Evolutionary conservation across 2,797 vertebrate genomes (phyloP).

Genomic region (Catostomus latipinnis): DNA sequence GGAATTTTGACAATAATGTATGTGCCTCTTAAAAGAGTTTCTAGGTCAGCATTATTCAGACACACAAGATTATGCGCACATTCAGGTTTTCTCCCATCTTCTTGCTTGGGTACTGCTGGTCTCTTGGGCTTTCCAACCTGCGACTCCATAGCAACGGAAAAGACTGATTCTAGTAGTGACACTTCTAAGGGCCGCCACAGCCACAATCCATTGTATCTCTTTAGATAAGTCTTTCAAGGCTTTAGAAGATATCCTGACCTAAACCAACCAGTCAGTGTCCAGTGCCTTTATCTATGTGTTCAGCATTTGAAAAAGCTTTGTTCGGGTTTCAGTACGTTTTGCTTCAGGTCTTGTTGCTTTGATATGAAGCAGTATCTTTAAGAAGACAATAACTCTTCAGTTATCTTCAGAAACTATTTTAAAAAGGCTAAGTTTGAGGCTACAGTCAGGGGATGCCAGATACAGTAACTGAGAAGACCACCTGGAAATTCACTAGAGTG

Average conservation of each 20-base stretch:
- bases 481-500: slow-evolving; percentile 16
- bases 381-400: background rate
- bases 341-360: too few species aligned
- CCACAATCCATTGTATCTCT: slow-evolving; percentile 47
- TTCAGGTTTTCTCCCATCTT: slow-evolving; percentile 42
- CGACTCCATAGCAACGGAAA: slow-evolving; percentile 63
- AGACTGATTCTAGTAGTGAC: slow-evolving; percentile 55
- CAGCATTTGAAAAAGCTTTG: too few species aligned
- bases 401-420: background rate
- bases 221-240: slow-evolving; percentile 39
- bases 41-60: slow-evolving; percentile 64
- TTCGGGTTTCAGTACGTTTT: too few species aligned
- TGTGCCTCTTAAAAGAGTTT: slow-evolving; percentile 52
- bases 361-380: too few species aligned
- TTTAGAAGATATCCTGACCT: slow-evolving; percentile 26
- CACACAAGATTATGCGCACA: slow-evolving; percentile 53
- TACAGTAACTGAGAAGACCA: background rate
- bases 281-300: slow-evolving; percentile 1
- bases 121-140: slow-evolving; percentile 57
- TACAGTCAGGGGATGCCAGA: slow-evolving; percentile 7
- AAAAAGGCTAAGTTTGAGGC: slow-evolving; percentile 11
- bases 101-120: slow-evolving; percentile 50
- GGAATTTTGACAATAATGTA: slow-evolving; percentile 54
- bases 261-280: background rate
- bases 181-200: slow-evolving; percentile 48